Evolutionary conservation across 1,140 invertebrate species (phyloP).

Genomic region (Epicauta chinensis): DNA sequence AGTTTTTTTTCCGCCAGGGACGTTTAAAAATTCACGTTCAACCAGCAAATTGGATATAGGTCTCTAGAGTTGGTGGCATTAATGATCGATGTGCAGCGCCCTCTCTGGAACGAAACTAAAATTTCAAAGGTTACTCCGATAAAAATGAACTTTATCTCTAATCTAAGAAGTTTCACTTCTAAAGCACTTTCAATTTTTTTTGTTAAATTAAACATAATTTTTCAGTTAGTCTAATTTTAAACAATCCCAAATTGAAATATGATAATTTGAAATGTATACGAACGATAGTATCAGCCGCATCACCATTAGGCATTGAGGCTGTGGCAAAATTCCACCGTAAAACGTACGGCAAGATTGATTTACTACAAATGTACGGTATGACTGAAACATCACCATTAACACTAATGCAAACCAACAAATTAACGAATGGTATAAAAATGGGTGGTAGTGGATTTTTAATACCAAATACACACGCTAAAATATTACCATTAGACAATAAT

Average conservation of each 20-base stretch:
- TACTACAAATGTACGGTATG: conserved; percentile 49
- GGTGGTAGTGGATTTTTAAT: conserved; percentile 54
- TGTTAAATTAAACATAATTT: no score
- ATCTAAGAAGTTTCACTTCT: no score
- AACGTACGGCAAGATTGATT: conserved; percentile 6
- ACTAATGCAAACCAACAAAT: conserved; percentile 38
- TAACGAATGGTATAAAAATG: conserved; percentile 27
- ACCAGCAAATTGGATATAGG: no score
- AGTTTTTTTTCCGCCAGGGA: no score
- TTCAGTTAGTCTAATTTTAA: conserved; percentile 56
- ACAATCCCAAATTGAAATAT: conserved; percentile 47
- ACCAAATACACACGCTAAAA: conserved; percentile 57
- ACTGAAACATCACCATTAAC: conserved; percentile 52
- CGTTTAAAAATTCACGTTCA: no score
- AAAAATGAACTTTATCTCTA: no score
- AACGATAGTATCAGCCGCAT: conserved; percentile 58
- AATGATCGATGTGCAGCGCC: no score
- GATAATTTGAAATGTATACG: conserved; percentile 44
- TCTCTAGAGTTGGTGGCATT: no score
- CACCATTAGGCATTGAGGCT: conserved; percentile 54
- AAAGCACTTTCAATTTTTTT: no score
- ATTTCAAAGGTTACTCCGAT: no score
- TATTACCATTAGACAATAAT: conserved; percentile 44
- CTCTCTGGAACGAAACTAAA: no score
- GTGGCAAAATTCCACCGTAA: conserved; percentile 48